Percentiles rank a stretch among this genome's conserved stretches.
phyloP scores from a whole-genome alignment of 2,888 invertebrate genomes.

The Drosophila austrosaltans region DNA sequence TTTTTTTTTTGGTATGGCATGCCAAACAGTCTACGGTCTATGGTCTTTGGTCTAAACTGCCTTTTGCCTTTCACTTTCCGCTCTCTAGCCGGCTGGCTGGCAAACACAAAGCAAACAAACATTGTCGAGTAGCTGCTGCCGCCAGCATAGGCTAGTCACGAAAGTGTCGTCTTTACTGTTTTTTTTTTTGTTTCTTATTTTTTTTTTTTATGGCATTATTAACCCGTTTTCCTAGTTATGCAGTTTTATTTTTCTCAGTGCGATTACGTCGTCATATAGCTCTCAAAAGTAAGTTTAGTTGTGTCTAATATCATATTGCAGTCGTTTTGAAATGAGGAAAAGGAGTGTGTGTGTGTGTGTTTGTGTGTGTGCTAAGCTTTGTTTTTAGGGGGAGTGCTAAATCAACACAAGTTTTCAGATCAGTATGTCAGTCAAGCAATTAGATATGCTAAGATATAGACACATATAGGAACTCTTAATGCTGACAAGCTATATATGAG shows the following conservation, averaged over 20 bases:
- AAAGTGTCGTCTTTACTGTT: slow-evolving; percentile 75
- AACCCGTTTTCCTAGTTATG: slow-evolving; percentile 76
- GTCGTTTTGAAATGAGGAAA: slow-evolving; percentile 38
- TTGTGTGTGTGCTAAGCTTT: background rate
- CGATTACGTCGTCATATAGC: slow-evolving; percentile 42
- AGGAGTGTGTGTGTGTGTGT: background rate
- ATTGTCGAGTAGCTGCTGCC: slow-evolving; percentile 36
- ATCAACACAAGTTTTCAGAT: slow-evolving; percentile 9
- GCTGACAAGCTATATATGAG: background rate
- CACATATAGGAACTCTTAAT: background rate
- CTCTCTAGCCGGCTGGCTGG: slow-evolving; percentile 42
- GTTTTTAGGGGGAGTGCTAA: slow-evolving; percentile 1
- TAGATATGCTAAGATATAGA: background rate
- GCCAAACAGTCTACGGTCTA: slow-evolving; percentile 1
- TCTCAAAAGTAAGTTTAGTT: slow-evolving; percentile 30
- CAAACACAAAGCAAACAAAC: slow-evolving; percentile 45
- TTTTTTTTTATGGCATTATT: slow-evolving; percentile 74
- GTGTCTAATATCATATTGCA: slow-evolving; percentile 59
- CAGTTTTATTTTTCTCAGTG: slow-evolving; percentile 44
- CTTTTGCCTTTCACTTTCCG: slow-evolving; percentile 66
- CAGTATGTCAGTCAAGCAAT: slow-evolving; percentile 8
- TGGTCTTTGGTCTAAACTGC: slow-evolving; percentile 26
- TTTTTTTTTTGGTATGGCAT: slow-evolving; percentile 14
- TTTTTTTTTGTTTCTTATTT: slow-evolving; percentile 13
- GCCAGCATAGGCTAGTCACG: slow-evolving; percentile 67